phyloP scores from a whole-genome alignment of 2,888 invertebrate genomes.

The Cephus spinipes region DNA sequence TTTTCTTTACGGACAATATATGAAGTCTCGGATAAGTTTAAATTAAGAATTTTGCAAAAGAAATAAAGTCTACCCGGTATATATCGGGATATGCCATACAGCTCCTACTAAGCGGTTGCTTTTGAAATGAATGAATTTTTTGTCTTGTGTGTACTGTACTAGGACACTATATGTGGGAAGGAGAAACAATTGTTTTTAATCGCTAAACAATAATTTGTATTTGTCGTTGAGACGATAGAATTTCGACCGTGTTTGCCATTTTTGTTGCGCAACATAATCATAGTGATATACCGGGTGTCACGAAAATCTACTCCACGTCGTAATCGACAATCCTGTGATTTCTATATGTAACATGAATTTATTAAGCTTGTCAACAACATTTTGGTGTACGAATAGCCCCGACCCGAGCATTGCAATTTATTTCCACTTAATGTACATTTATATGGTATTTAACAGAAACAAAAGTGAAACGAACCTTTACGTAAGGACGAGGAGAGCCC shows the following conservation, averaged over 20 bases:
- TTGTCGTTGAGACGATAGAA: not conserved
- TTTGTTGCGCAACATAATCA: not conserved
- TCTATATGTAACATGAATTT: not conserved
- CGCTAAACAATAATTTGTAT: not conserved
- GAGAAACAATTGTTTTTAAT: no score
- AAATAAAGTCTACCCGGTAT: not conserved
- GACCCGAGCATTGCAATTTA: not conserved
- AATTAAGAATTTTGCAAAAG: not conserved
- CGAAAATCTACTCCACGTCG: not conserved
- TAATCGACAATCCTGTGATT: not conserved
- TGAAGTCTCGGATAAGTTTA: not conserved
- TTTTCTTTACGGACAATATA: not conserved
- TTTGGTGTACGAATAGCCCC: conserved; percentile 24
- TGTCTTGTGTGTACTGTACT: no score
- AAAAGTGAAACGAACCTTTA: not conserved
- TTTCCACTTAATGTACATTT: not conserved
- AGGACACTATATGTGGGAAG: no score
- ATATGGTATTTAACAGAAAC: not conserved
- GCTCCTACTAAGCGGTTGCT: no score
- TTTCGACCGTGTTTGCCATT: not conserved
- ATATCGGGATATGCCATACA: not conserved
- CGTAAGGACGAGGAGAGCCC: not conserved
- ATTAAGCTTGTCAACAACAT: conserved; percentile 17
- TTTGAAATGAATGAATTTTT: no score
- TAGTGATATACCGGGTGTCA: not conserved